Evolutionary conservation across 2,113 vertebrate genomes (phyloP), one percentile per base, ranked within the genome.

Genomic region (Numida meleagris): DNA sequence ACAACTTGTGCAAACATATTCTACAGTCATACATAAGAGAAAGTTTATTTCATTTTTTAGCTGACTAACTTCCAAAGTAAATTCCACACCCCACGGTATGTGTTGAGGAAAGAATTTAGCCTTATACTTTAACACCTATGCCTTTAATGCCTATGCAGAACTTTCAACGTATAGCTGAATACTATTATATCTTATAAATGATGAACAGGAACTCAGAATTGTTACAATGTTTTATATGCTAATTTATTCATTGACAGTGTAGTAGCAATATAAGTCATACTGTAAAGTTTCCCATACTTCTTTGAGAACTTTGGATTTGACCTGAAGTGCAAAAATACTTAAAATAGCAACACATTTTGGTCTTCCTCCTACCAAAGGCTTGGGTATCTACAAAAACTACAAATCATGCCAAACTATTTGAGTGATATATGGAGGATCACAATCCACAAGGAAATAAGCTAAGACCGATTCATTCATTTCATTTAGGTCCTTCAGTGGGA

Each of bases 401-500:
- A 96, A 96, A 97, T 95, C 94, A 97, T 86, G 75, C 82, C 91
- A 92, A 90, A 94, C 46, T 46, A 83, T 91, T 63, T 88, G 84
- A 96, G 66, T 96, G 95, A 97, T 95, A 96, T 95, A 94, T 76
- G 48, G 27, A 92, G 46, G 73, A 76, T 36, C 87, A 63, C 74
- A 61, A 84, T 78, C 74, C 51, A 70, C 90, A 81, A 94, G 86
- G 94, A 95, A 94, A 91, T 90, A 96, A 96, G 77, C 72, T 83
- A 95, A 78, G 66, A 89, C 20, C 43, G 93, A 90, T 27, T n/a
- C 51, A 91, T 92, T 96, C 84, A 95, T 97, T 96, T 97, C 86
- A 93, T 66, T 95, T 95, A 95, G 92, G 82, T 76, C 75, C 73
- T 93, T 95, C 94, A 65, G 66, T 86, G 76, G 87, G 80, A 94